Percentiles rank a stretch among this genome's conserved stretches.
Conservation (phyloP, 2,888 invertebrate genomes). For the Tetragnatha montana region DNA sequence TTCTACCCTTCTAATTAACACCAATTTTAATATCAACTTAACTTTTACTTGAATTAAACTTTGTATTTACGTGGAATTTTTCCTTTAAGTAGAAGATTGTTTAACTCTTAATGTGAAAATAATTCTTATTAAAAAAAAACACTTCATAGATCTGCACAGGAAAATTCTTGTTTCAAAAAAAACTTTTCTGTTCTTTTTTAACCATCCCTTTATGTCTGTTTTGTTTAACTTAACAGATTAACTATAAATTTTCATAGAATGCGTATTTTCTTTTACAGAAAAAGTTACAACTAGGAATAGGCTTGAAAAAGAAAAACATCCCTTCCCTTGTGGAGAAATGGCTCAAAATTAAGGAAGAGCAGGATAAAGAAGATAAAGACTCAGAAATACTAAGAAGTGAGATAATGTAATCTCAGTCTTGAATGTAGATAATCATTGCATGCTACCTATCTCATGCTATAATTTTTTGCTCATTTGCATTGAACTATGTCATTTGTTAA, state of each 20-base stretch:
- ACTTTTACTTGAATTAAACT: not conserved
- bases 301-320: conserved; percentile 83
- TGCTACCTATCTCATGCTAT: no score
- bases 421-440: no score
- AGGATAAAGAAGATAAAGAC: conserved; percentile 75
- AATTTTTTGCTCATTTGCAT: no score
- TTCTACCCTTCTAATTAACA: no score
- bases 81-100: not conserved
- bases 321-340: conserved; percentile 84
- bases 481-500: no score
- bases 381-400: conserved; percentile 15
- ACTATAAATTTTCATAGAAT: not conserved
- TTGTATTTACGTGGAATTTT: not conserved
- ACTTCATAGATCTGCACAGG: no score
- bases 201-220: no score
- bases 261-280: conserved; percentile 76
- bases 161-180: no score
- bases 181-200: no score
- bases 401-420: not conserved
- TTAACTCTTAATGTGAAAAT: not conserved
- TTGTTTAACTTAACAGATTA: no score
- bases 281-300: conserved; percentile 80
- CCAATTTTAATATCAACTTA: not conserved
- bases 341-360: conserved; percentile 81
- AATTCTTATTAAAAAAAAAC: no score